Evolutionary conservation across 1,140 invertebrate species (phyloP), one percentile per base, ranked within the genome.

Genomic region (Drosophila nigrodunni): DNA sequence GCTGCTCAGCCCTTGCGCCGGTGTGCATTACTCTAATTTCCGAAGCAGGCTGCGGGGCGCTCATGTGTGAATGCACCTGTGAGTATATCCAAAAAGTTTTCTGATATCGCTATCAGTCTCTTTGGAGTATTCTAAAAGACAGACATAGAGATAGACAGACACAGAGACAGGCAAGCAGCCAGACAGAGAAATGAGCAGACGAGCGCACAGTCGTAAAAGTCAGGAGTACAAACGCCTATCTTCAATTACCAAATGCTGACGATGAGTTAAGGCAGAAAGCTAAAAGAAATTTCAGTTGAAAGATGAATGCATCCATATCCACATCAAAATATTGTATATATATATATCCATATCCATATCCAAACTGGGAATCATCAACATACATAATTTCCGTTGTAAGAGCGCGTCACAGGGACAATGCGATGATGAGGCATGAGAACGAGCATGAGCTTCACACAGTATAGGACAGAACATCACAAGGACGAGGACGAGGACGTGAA

Each of bases 61-160:
- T 71, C 85, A 88, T 83, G 83, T 83, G 85, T 83, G 67, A 88
- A 83, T 88, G 83, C 83, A 78, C 80, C 77, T 80, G 47, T 10
- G 80, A 80, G 80, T 74, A 69, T 80, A 82, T 77, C 73, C 79
- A 55, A 78, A 88, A 86, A 85, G 72, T 72, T 30, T 30, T 81
- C 54, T 69, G 54, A 59, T 58, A 80, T 74, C 39, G 67, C 71
- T 71, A 86, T 87, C 80, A 85, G 72, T 76, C 68, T 21, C 66
- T 47, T 58, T 58, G 43, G 65, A 55, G 41, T 43, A 41, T 47
- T 49, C 37, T 62, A 35, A n/a, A 34, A 18, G 8, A 2, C 11
- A 50, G 35, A 41, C 25, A 18, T n/a, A 2, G 8, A 50, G 35
- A 41, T 13, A 52, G 55, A 30, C 35, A 18, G 13, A 37, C 55